A percentile compares a stretch with the other conserved stretches of the same genome.
Evolutionary conservation across 2,113 vertebrate species (phyloP).

Genomic region (Pangasianodon hypophthalmus): DNA sequence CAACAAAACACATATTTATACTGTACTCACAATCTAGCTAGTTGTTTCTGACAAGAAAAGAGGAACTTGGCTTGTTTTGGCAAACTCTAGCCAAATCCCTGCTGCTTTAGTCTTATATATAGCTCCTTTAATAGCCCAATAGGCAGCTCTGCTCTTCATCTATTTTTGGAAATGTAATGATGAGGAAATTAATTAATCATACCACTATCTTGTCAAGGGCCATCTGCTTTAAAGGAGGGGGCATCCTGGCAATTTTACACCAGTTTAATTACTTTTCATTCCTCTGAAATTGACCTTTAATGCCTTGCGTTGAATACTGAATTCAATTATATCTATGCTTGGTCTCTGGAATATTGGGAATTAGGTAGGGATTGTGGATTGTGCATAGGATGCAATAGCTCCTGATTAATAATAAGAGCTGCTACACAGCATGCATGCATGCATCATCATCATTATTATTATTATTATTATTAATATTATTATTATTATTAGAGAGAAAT

Average conservation of each 20-base stretch:
- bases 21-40: background rate
- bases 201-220: slow-evolving; percentile 70
- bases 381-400: background rate
- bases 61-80: background rate
- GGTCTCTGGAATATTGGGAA: background rate
- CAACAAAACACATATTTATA: background rate
- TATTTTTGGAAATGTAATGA: slow-evolving; percentile 47
- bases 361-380: no score
- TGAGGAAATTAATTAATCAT: slow-evolving; percentile 71
- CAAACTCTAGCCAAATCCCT: background rate
- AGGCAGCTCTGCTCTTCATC: slow-evolving; percentile 26
- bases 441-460: background rate
- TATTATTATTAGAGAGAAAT: background rate
- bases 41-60: background rate
- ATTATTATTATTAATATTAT: slow-evolving; percentile 2
- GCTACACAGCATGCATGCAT: background rate
- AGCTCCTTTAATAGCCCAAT: slow-evolving; percentile 15
- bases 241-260: slow-evolving; percentile 70
- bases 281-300: slow-evolving; percentile 14
- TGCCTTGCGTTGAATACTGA: slow-evolving; percentile 33
- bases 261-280: slow-evolving; percentile 69
- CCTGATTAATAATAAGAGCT: slow-evolving; percentile 14
- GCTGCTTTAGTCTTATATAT: slow-evolving; percentile 2
- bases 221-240: slow-evolving; percentile 67
- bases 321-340: background rate